A percentile compares a stretch with the other conserved stretches of the same genome.
phyloP scores from a whole-genome alignment of 2,797 vertebrate species.

The Pangasius macronema region DNA sequence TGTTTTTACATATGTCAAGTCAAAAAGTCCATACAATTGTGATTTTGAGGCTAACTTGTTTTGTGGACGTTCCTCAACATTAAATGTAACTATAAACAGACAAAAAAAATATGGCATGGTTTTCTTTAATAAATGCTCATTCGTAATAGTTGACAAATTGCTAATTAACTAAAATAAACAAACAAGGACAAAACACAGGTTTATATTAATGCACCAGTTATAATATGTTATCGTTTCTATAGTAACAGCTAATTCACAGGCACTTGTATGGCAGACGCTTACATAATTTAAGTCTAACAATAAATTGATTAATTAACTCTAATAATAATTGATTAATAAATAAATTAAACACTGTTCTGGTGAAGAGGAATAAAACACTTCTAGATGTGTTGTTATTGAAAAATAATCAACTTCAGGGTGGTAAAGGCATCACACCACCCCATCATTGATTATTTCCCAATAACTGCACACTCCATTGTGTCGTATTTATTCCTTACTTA shows the following conservation, averaged over 20 bases:
- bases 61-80: not conserved
- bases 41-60: not conserved
- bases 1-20: too few species aligned
- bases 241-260: not conserved
- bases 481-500: not conserved
- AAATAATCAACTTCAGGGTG: not conserved
- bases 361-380: not conserved
- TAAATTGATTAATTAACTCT: too few species aligned
- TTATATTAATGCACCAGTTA: not conserved
- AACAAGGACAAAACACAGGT: not conserved
- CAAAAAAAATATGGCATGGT: not conserved
- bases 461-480: not conserved
- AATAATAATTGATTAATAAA: too few species aligned
- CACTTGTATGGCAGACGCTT: not conserved
- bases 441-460: not conserved
- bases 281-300: not conserved
- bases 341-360: not conserved
- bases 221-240: not conserved
- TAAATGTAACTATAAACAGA: not conserved
- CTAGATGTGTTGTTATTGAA: not conserved
- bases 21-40: too few species aligned
- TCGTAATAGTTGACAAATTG: not conserved
- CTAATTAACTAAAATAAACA: not conserved
- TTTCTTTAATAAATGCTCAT: not conserved
- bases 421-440: not conserved